Conservation (phyloP, 2,888 invertebrate species). For the Sericinus montela region DNA sequence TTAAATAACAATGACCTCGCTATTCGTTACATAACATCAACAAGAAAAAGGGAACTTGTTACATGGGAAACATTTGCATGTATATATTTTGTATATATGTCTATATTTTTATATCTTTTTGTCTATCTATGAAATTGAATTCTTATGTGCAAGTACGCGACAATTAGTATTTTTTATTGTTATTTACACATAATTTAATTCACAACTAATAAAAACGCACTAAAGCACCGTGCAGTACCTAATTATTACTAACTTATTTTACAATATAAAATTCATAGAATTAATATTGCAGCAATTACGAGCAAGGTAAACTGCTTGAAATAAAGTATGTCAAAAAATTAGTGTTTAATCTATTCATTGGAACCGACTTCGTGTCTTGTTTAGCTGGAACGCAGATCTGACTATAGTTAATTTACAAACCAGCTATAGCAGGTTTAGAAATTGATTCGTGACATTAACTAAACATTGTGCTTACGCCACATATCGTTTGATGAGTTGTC, state of each 20-base stretch:
- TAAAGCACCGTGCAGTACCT: slow-evolving; percentile 33
- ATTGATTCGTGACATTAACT: slow-evolving; percentile 39
- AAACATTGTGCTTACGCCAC: not conserved
- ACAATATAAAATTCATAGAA: slow-evolving; percentile 35
- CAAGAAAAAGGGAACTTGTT: too few species aligned
- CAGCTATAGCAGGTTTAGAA: slow-evolving; percentile 48
- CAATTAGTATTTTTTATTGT: too few species aligned
- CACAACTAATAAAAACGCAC: not conserved
- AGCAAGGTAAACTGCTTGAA: slow-evolving; percentile 64
- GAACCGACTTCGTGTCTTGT: slow-evolving; percentile 59
- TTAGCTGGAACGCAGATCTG: slow-evolving; percentile 55
- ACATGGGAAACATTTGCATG: too few species aligned
- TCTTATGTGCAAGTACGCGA: too few species aligned
- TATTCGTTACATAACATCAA: too few species aligned
- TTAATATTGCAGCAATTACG: slow-evolving; percentile 55
- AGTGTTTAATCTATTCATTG: slow-evolving; percentile 75
- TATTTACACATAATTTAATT: too few species aligned
- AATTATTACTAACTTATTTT: slow-evolving; percentile 31
- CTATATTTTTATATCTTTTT: too few species aligned
- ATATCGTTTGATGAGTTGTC: slow-evolving; percentile 6
- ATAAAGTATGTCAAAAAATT: slow-evolving; percentile 74
- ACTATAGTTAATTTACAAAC: too few species aligned
- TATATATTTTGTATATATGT: too few species aligned
- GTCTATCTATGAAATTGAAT: too few species aligned
- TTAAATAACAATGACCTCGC: too few species aligned